A percentile compares a stretch with the other conserved stretches of the same genome.
phyloP scores from a whole-genome alignment of 2,797 vertebrate genomes.

The Tangara arthus region DNA sequence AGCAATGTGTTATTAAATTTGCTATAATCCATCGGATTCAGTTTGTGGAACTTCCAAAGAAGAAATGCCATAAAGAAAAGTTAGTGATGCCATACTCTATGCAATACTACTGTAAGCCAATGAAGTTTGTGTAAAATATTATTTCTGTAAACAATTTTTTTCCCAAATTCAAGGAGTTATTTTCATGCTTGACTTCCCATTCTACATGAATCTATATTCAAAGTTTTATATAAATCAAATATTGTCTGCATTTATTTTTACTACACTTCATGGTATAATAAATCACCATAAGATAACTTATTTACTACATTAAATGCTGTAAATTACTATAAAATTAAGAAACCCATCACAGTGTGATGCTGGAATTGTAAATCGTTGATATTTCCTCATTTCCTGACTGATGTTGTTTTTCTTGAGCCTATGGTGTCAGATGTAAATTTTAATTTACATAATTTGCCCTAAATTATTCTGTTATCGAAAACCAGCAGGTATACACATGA shows the following conservation, averaged over 20 bases:
- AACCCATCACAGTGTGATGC: slow-evolving; percentile 15
- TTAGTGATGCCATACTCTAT: not conserved
- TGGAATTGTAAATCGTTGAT: slow-evolving; percentile 46
- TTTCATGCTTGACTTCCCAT: slow-evolving; percentile 15
- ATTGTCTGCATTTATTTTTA: slow-evolving; percentile 36
- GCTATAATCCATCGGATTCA: not conserved
- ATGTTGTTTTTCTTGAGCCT: slow-evolving; percentile 55
- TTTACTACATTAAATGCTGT: slow-evolving; percentile 55
- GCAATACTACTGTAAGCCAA: not conserved
- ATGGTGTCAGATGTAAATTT: not conserved
- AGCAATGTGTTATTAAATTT: not conserved
- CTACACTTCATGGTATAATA: slow-evolving; percentile 46
- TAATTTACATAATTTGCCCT: not conserved
- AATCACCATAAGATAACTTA: slow-evolving; percentile 50
- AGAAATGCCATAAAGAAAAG: not conserved
- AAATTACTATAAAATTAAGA: slow-evolving; percentile 63
- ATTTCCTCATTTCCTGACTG: slow-evolving; percentile 26
- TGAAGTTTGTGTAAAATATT: not conserved
- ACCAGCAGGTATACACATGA: not conserved
- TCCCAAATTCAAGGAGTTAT: not conserved
- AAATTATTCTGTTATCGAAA: slow-evolving; percentile 57
- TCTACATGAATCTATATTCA: slow-evolving; percentile 26
- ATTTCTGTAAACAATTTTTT: not conserved
- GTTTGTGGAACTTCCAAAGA: not conserved
- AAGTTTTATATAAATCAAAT: slow-evolving; percentile 56